These are phyloP conservation scores for Amphiprion clarkii DNA, from an alignment of 2,797 vertebrate species.

Conservation along the genomic window DNA sequence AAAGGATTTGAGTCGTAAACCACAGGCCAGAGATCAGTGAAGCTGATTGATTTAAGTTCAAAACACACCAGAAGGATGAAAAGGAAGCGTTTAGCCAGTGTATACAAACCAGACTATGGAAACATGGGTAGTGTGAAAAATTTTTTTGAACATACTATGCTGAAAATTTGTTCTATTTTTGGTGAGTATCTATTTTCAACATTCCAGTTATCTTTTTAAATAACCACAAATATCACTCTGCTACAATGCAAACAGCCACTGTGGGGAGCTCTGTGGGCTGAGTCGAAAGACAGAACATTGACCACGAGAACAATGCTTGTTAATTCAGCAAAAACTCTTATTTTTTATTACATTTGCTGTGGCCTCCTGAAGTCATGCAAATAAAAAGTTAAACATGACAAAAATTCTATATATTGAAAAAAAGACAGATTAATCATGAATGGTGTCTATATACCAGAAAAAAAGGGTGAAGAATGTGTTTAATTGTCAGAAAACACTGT, in stretches of 20 bases:
- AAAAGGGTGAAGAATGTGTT: neutral
- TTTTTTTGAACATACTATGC: neutral
- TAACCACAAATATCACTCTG: neutral
- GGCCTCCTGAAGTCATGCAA: neutral
- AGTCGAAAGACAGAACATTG: neutral
- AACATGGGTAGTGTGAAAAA: neutral
- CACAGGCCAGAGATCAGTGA: slow-evolving; percentile 59
- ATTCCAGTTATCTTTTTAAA: neutral
- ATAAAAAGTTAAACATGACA: neutral
- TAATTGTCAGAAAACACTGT: slow-evolving; percentile 27
- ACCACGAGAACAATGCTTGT: neutral
- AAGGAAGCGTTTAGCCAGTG: slow-evolving; percentile 3
- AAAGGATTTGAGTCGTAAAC: slow-evolving; percentile 63
- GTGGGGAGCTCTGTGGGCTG: neutral
- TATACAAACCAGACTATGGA: neutral
- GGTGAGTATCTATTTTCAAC: neutral
- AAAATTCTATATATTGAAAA: neutral
- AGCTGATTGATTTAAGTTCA: slow-evolving; percentile 59
- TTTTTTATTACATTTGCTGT: neutral
- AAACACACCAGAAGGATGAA: slow-evolving; percentile 41
- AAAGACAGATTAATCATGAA: slow-evolving; percentile 2
- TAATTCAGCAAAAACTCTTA: too few species aligned
- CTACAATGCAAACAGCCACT: neutral
- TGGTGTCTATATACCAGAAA: neutral
- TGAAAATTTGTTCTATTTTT: neutral